Evolutionary conservation across 2,888 invertebrate species (phyloP), one percentile per base, ranked within the genome.

Genomic region (Drosophila trichaetosa): DNA sequence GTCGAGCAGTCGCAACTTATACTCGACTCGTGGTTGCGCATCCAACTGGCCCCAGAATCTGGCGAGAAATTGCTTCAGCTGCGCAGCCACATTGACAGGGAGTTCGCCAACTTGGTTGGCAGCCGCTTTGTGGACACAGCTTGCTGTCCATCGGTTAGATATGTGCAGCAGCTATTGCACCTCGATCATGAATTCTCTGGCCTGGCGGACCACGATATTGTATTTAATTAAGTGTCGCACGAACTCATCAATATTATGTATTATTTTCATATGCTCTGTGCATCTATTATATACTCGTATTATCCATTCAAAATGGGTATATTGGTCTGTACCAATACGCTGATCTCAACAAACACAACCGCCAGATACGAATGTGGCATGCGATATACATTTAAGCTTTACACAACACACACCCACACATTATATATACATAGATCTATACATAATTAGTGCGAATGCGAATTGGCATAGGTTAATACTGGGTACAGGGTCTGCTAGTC

Each of bases 81-180:
- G 94, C 95, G 75, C 93, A 93, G 10, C 1, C 31, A 72, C 4
- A 59, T 86, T 6, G 62, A 42, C 7, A n/a, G 13, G 0, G 83
- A 74, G 40, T 70, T 73, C 11, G 10, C 48, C 7, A 69, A 49
- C 3, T 21, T 80, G 16, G 40, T 77, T 13, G 10, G 6, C 24
- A 42, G 34, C 2, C 81, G 77, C 11, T 18, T 1, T 11, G 16
- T 60, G 52, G 4, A n/a, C 0, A 1, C 59, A 1, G 8, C 10
- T 1, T 48, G 57, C n/a, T 72, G 36, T 16, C 46, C 52, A n/a
- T 21, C 78, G 8, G 61, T 60, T 4, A 36, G 21, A 0, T 33
- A 27, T 27, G 40, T 81, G 1, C 11, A 53, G 2, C 13, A 16
- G 10, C 31, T 78, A 24, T 27, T 78, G 5, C 29, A 71, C 1